phyloP scores from a whole-genome alignment of 2,888 invertebrate species.

The Andrena hattorfiana region DNA sequence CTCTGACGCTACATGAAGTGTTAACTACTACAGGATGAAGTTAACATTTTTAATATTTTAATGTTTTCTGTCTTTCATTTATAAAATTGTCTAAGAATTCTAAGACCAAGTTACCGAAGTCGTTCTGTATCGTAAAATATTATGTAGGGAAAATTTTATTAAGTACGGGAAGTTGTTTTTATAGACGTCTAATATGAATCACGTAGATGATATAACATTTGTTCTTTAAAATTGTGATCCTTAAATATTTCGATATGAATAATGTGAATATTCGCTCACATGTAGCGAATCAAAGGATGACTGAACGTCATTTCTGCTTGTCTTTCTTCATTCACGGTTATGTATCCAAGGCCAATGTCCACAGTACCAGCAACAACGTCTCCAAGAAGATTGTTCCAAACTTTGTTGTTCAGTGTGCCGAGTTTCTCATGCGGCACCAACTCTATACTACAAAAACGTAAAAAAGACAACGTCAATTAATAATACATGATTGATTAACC shows the following conservation, averaged over 20 bases:
- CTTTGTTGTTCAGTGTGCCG: conserved; percentile 85
- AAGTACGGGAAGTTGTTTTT: no score
- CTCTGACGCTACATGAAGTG: no score
- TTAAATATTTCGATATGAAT: background rate
- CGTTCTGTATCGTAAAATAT: background rate
- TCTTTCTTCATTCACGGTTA: conserved; percentile 86
- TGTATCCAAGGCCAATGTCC: conserved; percentile 88
- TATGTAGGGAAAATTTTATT: background rate
- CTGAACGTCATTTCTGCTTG: conserved; percentile 87
- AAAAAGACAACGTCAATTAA: no score
- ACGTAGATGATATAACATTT: background rate
- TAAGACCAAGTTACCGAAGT: background rate
- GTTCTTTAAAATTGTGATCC: background rate
- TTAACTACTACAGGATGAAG: no score
- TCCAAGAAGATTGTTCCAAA: conserved; percentile 88
- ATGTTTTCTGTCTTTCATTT: background rate
- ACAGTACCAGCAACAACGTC: conserved; percentile 87
- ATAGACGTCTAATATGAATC: no score
- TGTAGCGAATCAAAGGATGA: conserved; percentile 88
- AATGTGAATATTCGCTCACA: conserved; percentile 82
- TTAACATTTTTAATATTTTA: no score
- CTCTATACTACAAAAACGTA: conserved; percentile 73
- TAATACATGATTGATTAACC: no score
- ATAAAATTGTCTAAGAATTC: background rate
- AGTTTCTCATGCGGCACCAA: conserved; percentile 80